Conservation (phyloP, 2,113 vertebrate genomes). For the Pristiophorus japonicus region DNA sequence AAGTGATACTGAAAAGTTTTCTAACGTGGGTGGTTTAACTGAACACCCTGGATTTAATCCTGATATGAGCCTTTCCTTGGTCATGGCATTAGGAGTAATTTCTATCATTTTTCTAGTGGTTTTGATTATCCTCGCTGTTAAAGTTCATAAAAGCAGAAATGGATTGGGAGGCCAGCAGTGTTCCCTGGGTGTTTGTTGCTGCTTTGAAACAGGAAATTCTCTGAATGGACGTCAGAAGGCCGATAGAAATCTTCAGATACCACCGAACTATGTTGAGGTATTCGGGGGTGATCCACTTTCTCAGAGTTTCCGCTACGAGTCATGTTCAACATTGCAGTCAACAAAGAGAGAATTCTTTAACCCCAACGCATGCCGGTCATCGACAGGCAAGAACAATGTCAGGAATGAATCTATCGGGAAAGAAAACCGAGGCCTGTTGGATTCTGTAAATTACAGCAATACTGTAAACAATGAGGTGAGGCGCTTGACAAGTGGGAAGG, state of each 20-base stretch:
- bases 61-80: conserved; percentile 70
- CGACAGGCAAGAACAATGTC: conserved; percentile 44
- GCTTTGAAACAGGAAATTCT: conserved; percentile 60
- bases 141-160: conserved; percentile 58
- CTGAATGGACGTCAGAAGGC: conserved; percentile 60
- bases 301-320: conserved; percentile 68
- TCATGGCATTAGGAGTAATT: conserved; percentile 74
- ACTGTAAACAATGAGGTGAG: neutral
- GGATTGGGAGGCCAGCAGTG: conserved; percentile 33
- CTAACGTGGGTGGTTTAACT: conserved; percentile 54
- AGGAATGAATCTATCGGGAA: neutral
- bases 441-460: neutral
- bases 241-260: conserved; percentile 68
- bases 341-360: conserved; percentile 81
- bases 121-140: conserved; percentile 60
- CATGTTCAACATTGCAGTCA: conserved; percentile 74
- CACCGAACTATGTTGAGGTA: conserved; percentile 68
- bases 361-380: conserved; percentile 67
- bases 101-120: conserved; percentile 68
- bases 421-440: no score
- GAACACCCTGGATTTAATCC: conserved; percentile 56
- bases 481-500: neutral
- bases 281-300: conserved; percentile 66
- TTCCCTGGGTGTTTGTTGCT: conserved; percentile 56
- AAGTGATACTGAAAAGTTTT: conserved; percentile 47